phyloP scores from a whole-genome alignment of 2,888 invertebrate species.

The Hirudinaria manillensis region DNA sequence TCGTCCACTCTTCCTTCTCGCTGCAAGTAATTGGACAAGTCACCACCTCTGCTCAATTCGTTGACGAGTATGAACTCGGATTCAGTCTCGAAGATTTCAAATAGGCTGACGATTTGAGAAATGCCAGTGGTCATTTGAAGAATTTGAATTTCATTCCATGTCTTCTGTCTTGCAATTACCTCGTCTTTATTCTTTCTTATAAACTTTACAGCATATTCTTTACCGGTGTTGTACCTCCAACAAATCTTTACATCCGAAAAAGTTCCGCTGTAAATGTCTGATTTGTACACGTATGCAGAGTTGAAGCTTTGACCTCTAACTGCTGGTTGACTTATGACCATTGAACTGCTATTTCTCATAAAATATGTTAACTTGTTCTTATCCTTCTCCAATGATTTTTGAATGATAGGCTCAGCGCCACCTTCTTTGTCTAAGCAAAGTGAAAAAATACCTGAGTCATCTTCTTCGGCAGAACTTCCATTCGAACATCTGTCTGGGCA shows the following conservation, averaged over 20 bases:
- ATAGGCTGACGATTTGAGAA: constrained; percentile 77
- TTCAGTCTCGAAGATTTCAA: constrained; percentile 74
- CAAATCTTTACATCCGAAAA: constrained; percentile 90
- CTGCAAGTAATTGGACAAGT: constrained; percentile 60
- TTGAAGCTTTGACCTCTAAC: too few species aligned
- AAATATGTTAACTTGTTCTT: too few species aligned
- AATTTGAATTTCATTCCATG: constrained; percentile 87
- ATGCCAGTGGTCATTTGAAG: constrained; percentile 73
- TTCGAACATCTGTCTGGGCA: too few species aligned
- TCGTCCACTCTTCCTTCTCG: constrained; percentile 74
- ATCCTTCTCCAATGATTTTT: too few species aligned
- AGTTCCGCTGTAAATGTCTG: constrained; percentile 65
- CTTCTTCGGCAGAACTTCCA: too few species aligned
- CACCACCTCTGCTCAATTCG: constrained; percentile 91
- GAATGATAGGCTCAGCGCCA: too few species aligned
- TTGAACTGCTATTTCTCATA: too few species aligned
- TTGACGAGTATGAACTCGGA: constrained; percentile 74
- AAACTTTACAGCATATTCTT: constrained; percentile 92
- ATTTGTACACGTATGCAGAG: too few species aligned
- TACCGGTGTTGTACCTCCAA: constrained; percentile 75
- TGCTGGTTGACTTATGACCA: too few species aligned
- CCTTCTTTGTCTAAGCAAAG: too few species aligned
- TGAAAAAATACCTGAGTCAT: too few species aligned
- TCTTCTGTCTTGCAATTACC: constrained; percentile 74
- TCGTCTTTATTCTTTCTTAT: constrained; percentile 71